Evolutionary conservation across 1,140 invertebrate genomes (phyloP).

Genomic region (Drosophila sproati): DNA sequence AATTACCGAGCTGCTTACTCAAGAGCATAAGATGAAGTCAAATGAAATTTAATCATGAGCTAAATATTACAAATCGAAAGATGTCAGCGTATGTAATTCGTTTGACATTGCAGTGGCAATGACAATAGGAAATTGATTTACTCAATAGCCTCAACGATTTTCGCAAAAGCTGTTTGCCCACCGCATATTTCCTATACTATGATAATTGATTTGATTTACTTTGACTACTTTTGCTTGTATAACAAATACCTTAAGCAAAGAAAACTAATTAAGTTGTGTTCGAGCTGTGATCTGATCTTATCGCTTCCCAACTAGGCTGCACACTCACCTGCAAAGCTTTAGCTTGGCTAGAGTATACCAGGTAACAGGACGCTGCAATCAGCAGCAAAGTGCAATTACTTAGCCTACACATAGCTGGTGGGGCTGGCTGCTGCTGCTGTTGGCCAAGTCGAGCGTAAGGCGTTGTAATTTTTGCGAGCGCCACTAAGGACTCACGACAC

Average conservation of each 20-base stretch:
- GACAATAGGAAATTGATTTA: conserved; percentile 40
- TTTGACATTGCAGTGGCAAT: conserved; percentile 16
- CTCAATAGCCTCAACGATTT: neutral
- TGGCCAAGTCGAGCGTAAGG: neutral
- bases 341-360: conserved; percentile 62
- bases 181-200: neutral
- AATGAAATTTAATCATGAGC: conserved; percentile 32
- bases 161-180: conserved; percentile 6
- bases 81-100: neutral
- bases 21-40: neutral
- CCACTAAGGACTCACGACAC: conserved; percentile 29
- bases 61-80: conserved; percentile 4
- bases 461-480: conserved; percentile 38
- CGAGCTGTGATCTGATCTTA: conserved; percentile 22
- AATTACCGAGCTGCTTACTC: conserved; percentile 7
- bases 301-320: neutral
- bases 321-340: conserved; percentile 69
- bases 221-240: neutral
- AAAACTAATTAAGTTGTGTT: conserved; percentile 74
- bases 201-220: conserved; percentile 6
- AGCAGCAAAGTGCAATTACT: conserved; percentile 75
- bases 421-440: neutral
- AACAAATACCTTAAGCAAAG: conserved; percentile 37
- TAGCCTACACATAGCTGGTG: conserved; percentile 69
- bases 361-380: conserved; percentile 69